Percentiles rank a stretch among this genome's conserved stretches.
phyloP scores from a whole-genome alignment of 2,888 invertebrate genomes.

The Trypoxylon attenuatum region DNA sequence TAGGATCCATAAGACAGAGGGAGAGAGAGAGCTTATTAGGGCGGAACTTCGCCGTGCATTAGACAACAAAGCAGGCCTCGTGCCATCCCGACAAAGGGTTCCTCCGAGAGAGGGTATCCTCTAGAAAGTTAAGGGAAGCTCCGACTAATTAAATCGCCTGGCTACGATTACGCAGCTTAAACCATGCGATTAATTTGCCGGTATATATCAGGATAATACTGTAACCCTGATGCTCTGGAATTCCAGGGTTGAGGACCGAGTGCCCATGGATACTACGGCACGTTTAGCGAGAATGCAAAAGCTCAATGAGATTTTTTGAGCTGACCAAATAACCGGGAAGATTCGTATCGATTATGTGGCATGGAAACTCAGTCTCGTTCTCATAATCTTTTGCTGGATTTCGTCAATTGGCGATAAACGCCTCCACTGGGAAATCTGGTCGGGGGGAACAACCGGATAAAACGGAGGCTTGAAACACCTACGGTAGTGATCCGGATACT shows the following conservation, averaged over 20 bases:
- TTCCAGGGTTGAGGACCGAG: background rate
- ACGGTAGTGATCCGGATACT: background rate
- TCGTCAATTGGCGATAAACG: constrained; percentile 23
- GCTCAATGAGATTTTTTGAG: background rate
- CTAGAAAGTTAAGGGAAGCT: background rate
- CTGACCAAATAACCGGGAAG: background rate
- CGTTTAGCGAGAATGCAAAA: background rate
- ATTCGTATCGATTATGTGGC: constrained; percentile 24
- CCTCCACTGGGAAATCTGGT: constrained; percentile 23
- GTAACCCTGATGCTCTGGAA: background rate
- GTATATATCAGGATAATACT: background rate
- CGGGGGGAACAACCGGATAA: constrained; percentile 2
- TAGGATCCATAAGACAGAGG: too few species aligned
- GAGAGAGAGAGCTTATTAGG: background rate
- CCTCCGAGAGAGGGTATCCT: background rate
- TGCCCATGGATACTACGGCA: background rate
- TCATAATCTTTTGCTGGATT: constrained; percentile 5
- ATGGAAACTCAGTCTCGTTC: constrained; percentile 1
- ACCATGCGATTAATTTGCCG: background rate
- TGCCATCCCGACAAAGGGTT: background rate
- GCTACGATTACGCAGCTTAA: background rate
- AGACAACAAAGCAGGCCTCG: background rate
- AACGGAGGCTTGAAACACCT: background rate
- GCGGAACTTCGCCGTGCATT: background rate
- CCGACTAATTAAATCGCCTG: background rate